Base-by-base conservation (phyloP, 2,888 invertebrate species). In the Lomographa bimaculata region DNA sequence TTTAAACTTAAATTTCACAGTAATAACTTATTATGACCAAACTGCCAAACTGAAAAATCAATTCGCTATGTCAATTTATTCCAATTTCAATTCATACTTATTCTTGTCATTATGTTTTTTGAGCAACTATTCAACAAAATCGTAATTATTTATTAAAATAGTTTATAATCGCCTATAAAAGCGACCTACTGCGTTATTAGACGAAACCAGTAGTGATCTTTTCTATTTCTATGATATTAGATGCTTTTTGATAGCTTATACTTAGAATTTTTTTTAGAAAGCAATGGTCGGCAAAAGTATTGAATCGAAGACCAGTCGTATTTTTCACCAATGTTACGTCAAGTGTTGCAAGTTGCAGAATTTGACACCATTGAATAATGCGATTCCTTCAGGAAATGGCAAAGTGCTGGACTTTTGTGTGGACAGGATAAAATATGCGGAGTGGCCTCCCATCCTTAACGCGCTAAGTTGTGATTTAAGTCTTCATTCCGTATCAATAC, bases 361-460 rank as follows among this genome's bases (percentile, higher is more conserved):
- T 50, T 50, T 90, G 34, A 81, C 82, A 14, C 85, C 89, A 1
- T 41, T 89, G 19, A 79, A 64, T 43, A 74, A 61, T 54, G 79
- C 86, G n/a, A 56, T 84, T 16, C 82, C 87, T 0, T 70, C 79
- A n/a, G 76, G 78, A 23, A 86, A 86, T 36, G 90, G 89, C 7
- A 86, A 91, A 28, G 74, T 84, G 20, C 60, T 94, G 45, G 95
- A 95, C 54, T 93, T 96, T 58, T 91, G 91, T 50, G 94, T 93
- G 30, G 95, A 96, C 64, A 91, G 95, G 50, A 90, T 96, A 29
- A 94, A 93, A 60, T 92, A 94, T 46, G 92, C 90, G 45, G 95
- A 96, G 52, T 96, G 95, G 95, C 87, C 91, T 14, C 93, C 95
- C 1, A 92, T 96, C 27, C 77, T 94, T 29, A 93, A 94, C 57